Evolutionary conservation across 2,113 vertebrate genomes (phyloP).

Genomic region (Regulus satrapa): DNA sequence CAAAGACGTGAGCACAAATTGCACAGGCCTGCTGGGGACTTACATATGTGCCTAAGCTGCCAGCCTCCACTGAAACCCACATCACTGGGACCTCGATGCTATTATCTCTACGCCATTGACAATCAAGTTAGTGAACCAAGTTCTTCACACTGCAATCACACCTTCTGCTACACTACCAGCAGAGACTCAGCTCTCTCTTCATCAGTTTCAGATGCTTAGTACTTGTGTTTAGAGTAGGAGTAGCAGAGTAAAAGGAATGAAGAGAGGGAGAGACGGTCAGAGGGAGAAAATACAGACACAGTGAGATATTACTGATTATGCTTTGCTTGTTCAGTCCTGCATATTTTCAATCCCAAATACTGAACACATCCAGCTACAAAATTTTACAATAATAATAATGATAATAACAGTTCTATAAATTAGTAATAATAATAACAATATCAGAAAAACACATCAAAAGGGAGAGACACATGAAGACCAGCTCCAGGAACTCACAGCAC

Average conservation of each 20-base stretch:
- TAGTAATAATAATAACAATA: not conserved
- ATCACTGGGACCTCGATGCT: not conserved
- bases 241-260: not conserved
- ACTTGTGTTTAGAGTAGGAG: not conserved
- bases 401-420: too few species aligned
- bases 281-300: not conserved
- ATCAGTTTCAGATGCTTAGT: not conserved
- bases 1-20: not conserved
- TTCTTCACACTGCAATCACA: not conserved
- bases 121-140: not conserved
- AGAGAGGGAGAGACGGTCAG: not conserved
- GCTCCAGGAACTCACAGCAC: not conserved
- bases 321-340: not conserved
- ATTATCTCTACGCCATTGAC: not conserved
- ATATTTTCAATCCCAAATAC: not conserved
- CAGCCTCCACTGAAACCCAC: not conserved
- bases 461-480: not conserved
- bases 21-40: not conserved
- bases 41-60: not conserved
- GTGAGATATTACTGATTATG: not conserved
- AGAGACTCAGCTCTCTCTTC: not conserved
- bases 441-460: not conserved
- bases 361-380: not conserved
- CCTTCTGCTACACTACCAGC: not conserved
- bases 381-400: not conserved